Percentiles rank a stretch among this genome's conserved stretches.
These are phyloP conservation scores for Psammodynastes pulverulentus DNA, from an alignment of 2,113 vertebrate genomes.

Conservation along the genomic window DNA sequence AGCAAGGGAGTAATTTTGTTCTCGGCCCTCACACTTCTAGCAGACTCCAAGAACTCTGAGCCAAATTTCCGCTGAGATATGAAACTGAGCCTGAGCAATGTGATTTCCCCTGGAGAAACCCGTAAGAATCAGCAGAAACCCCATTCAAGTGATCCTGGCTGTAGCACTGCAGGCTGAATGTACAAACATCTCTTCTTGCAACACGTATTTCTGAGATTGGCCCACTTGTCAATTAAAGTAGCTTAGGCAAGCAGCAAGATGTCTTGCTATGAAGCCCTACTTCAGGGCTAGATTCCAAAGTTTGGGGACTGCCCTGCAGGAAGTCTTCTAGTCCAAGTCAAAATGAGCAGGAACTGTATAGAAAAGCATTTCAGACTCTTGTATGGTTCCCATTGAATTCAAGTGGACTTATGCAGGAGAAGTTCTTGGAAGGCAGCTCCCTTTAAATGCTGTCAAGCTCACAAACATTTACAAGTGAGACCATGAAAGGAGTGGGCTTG, in stretches of 20 bases:
- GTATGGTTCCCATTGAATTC: background rate
- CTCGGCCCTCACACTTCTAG: background rate
- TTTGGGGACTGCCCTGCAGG: background rate
- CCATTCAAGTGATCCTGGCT: background rate
- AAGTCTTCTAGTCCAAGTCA: background rate
- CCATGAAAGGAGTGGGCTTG: background rate
- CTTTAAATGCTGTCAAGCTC: background rate
- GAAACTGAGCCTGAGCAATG: conserved; percentile 4
- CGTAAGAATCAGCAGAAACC: conserved; percentile 10
- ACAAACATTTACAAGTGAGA: background rate
- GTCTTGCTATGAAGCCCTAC: no score
- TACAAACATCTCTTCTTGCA: background rate
- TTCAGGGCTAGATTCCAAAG: background rate
- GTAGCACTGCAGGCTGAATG: background rate
- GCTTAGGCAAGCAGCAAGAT: background rate
- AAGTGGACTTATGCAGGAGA: background rate
- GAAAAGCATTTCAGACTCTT: background rate
- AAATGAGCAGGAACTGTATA: background rate
- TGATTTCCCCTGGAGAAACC: conserved; percentile 1
- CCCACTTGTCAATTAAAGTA: background rate
- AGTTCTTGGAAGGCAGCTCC: background rate
- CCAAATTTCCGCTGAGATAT: conserved; percentile 12
- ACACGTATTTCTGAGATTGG: background rate
- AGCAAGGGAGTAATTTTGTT: background rate
- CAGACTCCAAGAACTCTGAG: background rate